Percentiles rank a stretch among this genome's conserved stretches.
Conservation (phyloP, 2,797 vertebrate species). For the Potorous gilbertii region DNA sequence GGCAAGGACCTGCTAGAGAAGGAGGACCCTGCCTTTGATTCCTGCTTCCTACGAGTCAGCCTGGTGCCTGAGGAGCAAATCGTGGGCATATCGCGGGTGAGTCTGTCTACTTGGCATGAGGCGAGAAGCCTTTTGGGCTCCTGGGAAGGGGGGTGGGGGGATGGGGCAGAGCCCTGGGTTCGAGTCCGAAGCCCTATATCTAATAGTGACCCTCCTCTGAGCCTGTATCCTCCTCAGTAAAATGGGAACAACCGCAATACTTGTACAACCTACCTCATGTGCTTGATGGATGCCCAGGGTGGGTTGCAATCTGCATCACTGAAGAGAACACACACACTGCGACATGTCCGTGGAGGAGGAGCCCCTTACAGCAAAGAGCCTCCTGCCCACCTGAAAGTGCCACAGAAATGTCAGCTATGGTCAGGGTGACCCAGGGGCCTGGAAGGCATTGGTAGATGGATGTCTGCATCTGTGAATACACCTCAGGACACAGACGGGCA, state of each 20-base stretch:
- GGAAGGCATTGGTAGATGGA: too few species aligned
- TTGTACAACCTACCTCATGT: not conserved
- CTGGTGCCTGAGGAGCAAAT: slow-evolving; percentile 94
- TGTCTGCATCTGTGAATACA: too few species aligned
- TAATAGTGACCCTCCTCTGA: not conserved
- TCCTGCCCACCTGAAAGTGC: not conserved
- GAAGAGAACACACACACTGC: not conserved
- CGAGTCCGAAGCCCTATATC: rapidly evolving
- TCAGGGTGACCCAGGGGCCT: not conserved
- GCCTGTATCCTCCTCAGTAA: not conserved
- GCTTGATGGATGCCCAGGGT: not conserved
- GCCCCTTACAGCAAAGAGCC: not conserved
- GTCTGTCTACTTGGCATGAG: slow-evolving; percentile 25
- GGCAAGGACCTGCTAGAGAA: slow-evolving; percentile 97
- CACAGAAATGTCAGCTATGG: not conserved
- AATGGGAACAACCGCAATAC: not conserved
- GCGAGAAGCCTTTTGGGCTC: not conserved
- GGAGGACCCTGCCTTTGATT: slow-evolving; percentile 93
- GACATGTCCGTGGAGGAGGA: not conserved
- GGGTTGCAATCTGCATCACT: not conserved
- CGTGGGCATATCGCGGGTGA: slow-evolving; percentile 94
- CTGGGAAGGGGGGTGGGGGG: not conserved
- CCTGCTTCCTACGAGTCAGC: slow-evolving; percentile 95
- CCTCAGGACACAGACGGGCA: too few species aligned
- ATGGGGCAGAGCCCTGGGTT: not conserved